Evolutionary conservation across 2,888 invertebrate genomes (phyloP).

Genomic region (Geotrupes spiniger): DNA sequence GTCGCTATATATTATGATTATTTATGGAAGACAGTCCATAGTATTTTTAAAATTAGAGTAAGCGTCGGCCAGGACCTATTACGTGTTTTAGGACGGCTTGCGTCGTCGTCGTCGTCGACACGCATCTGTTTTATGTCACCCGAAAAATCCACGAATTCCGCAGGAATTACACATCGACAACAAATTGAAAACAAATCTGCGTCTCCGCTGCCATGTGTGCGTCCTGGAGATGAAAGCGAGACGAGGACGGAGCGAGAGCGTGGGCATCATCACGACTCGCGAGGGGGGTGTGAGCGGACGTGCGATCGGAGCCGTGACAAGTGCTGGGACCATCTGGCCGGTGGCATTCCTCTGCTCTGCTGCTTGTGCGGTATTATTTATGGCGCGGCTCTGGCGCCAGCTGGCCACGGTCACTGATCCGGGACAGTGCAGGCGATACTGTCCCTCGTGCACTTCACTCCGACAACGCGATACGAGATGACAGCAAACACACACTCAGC

Average conservation of each 20-base stretch:
- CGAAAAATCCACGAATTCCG: background rate
- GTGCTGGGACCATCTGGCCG: conserved; percentile 47
- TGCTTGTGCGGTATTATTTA: conserved; percentile 53
- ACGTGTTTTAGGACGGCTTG: too few species aligned
- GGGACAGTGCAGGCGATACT: conserved; percentile 25
- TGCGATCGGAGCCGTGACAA: conserved; percentile 32
- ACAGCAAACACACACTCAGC: conserved; percentile 3
- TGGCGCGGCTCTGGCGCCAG: conserved; percentile 51
- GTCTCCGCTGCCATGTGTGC: conserved; percentile 35
- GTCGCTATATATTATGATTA: too few species aligned
- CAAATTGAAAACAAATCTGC: conserved; percentile 42
- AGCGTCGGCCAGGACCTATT: too few species aligned
- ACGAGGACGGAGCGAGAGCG: conserved; percentile 43
- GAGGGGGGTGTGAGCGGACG: conserved; percentile 41
- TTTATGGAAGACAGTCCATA: too few species aligned
- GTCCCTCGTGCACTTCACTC: conserved; percentile 8
- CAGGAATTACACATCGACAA: conserved; percentile 7
- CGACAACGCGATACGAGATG: background rate
- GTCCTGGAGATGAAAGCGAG: conserved; percentile 32
- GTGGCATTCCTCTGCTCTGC: conserved; percentile 45
- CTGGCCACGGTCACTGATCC: conserved; percentile 53
- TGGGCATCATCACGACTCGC: conserved; percentile 7
- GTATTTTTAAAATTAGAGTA: background rate
- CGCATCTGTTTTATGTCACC: too few species aligned
- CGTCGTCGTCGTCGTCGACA: too few species aligned